Conservation (phyloP, 1,140 invertebrate species). For the Drosophila punjabiensis region DNA sequence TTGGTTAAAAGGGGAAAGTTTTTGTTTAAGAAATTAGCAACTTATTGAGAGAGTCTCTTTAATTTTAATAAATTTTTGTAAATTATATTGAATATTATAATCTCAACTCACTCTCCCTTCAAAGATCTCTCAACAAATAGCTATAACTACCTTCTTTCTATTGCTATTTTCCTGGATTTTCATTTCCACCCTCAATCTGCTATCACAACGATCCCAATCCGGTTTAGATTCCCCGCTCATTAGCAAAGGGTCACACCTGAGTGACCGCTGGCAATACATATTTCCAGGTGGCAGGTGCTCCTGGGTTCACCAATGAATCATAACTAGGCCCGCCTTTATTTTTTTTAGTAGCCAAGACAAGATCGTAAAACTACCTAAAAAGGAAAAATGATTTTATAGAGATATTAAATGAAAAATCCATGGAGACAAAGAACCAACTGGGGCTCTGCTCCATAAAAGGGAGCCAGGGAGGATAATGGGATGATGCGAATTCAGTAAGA, state of each 20-base stretch:
- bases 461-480: conserved; percentile 5
- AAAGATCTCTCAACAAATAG: not conserved
- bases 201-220: conserved; percentile 13
- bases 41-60: not conserved
- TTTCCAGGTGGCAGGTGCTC: conserved; percentile 60
- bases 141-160: not conserved
- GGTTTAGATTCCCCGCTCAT: conserved; percentile 30
- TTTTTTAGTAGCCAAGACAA: conserved; percentile 50
- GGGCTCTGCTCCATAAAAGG: conserved; percentile 43
- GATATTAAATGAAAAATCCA: conserved; percentile 69
- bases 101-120: too few species aligned
- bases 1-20: not conserved
- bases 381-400: conserved; percentile 66
- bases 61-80: too few species aligned
- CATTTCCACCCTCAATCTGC: conserved; percentile 6
- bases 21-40: not conserved
- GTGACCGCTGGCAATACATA: not conserved
- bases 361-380: conserved; percentile 61
- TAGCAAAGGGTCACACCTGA: conserved; percentile 45
- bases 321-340: conserved; percentile 30
- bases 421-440: conserved; percentile 21
- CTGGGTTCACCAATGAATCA: conserved; percentile 59
- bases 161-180: not conserved
- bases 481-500: conserved; percentile 28
- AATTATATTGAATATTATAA: too few species aligned